Evolutionary conservation across 1,140 invertebrate genomes (phyloP), one percentile per base, ranked within the genome.

Genomic region (Drosophila nigromelanica): DNA sequence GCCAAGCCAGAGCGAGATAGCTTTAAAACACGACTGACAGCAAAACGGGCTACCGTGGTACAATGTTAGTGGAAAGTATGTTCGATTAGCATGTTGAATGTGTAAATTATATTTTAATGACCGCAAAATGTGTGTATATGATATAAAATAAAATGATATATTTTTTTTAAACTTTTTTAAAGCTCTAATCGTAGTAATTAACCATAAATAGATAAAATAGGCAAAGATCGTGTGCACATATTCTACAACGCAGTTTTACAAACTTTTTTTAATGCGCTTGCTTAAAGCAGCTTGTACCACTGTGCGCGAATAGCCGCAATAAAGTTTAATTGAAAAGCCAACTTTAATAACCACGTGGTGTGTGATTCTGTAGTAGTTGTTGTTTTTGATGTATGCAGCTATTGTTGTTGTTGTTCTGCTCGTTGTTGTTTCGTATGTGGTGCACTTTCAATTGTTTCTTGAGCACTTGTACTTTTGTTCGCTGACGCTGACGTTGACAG

Each of bases 321-420:
- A 48, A 74, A 75, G 60, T 62, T 73, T 69, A 82, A 87, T 82
- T 82, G 76, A 89, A 76, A 78, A 78, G 69, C 63, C 63, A 74
- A 86, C 66, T 80, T 80, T 74, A 80, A 74, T 71, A 86, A 80
- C 72, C 82, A 89, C 82, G 82, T 87, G 82, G 82, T 83, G 78
- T 60, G 76, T 68, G 51, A 35, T 69, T 50, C 47, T 66, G 33
- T 52, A 66, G 39, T 54, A 71, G 14, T 14, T 66, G 40, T 55
- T 81, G 62, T 47, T 59, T 56, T 74, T 56, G 48, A 58, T 76
- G 42, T 55, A 59, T 60, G 63, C 42, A 42, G 64, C 55, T 43
- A 7, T 45, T 51, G 35, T 43, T 73, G 39, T 35, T 51, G 30
- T 45, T 43, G 37, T 15, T 58, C 24, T 40, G 54, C 0, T 59